Evolutionary conservation across 2,888 invertebrate species (phyloP).

Genomic region (Parelbella ahira): DNA sequence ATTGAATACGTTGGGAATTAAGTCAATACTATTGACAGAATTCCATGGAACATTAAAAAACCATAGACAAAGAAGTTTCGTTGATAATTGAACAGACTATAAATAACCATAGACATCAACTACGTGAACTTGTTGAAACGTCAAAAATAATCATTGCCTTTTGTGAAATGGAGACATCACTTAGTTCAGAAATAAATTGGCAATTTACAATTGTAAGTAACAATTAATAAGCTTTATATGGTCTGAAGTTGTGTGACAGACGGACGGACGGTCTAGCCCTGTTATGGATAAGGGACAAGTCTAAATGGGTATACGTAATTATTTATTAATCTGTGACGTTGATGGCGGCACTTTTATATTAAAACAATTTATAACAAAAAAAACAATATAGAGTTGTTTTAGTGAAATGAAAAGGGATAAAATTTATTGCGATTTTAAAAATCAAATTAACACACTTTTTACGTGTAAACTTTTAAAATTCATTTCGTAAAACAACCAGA

Average conservation of each 20-base stretch:
- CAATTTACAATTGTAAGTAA: conserved; percentile 66
- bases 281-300: conserved; percentile 29
- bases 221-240: conserved; percentile 64
- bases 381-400: conserved; percentile 3
- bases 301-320: conserved; percentile 35
- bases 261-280: conserved; percentile 48
- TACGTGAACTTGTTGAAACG: conserved; percentile 17
- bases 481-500: too few relatives aligned
- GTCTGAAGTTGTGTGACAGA: conserved; percentile 50
- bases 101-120: conserved; percentile 1
- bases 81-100: conserved; percentile 5
- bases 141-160: conserved; percentile 57
- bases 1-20: too few relatives aligned
- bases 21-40: too few relatives aligned
- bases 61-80: too few relatives aligned
- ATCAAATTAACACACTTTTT: too few relatives aligned
- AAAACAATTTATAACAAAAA: conserved; percentile 13
- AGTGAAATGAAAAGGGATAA: conserved; percentile 1
- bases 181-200: conserved; percentile 56
- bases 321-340: conserved; percentile 25
- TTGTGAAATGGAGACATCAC: conserved; percentile 41
- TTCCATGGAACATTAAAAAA: too few relatives aligned
- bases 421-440: too few relatives aligned
- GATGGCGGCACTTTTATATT: conserved; percentile 22
- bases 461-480: too few relatives aligned